Evolutionary conservation across 2,888 invertebrate species (phyloP), one percentile per base, ranked within the genome.

Genomic region (Limnephilus rhombicus): DNA sequence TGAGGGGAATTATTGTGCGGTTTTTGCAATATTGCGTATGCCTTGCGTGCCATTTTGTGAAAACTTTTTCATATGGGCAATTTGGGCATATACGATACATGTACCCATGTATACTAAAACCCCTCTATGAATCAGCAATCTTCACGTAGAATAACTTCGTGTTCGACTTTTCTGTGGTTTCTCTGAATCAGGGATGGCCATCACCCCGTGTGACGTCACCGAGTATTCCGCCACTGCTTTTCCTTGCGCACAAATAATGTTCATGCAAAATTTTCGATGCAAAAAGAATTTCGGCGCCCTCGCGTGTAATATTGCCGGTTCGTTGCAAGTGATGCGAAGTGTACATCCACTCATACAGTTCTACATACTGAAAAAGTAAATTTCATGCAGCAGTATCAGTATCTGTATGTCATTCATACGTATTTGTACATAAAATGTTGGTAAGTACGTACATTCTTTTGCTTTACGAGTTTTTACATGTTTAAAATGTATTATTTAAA

Each of bases 281-380:
- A n/a, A 86, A 86, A 86, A 41, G 2, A 86, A 45, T 86, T 29
- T 45, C 41, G 45, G 37, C n/a, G 85, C 45, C 45, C 85, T 85
- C 45, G 85, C 85, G 41, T 41, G 85, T 41, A 85, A 86, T 86
- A n/a, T 45, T n/a, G 86, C 86, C 41, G 49, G n/a, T 24, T 49
- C 45, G n/a, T n/a, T 45, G 86, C 86, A 86, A 86, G 45, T 86
- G 45, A n/a, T 29, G 68, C 11, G 68, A 9, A 68, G 68, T 68
- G 68, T 45, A 41, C 45, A 45, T 1, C 5, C 45, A 45, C 24
- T 24, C 24, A 24, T 68, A 18, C 41, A 11, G 41, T 41, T 41
- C 24, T 68, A 24, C 24, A 24, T 24, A 24, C 68, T 68, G 24
- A 68, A 68, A 68, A n/a, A 68, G 24, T 86, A 49, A 34, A 29